These are phyloP conservation scores for Machimus rusticus DNA, from an alignment of 2,888 invertebrate genomes.

Conservation along the genomic window DNA sequence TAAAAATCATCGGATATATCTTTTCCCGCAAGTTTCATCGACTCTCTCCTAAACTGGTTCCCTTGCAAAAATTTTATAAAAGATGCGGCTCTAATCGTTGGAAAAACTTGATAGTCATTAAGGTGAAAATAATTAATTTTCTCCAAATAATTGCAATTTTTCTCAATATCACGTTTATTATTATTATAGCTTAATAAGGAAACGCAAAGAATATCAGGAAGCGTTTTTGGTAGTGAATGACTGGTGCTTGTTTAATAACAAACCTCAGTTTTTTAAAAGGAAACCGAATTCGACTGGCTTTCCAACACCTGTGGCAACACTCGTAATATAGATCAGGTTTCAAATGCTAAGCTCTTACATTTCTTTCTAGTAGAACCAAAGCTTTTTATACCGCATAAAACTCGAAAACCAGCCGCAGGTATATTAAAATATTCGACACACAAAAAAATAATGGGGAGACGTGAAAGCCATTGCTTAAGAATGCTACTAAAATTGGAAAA, in stretches of 20 bases:
- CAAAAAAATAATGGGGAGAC: not conserved
- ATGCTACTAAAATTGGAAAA: not conserved
- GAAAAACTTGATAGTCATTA: not conserved
- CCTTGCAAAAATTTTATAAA: not conserved
- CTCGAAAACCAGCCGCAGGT: not conserved
- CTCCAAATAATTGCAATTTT: not conserved
- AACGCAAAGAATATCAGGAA: not conserved
- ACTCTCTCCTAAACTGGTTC: not conserved
- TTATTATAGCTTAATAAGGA: not conserved
- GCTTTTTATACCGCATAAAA: not conserved
- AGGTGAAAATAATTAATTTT: not conserved
- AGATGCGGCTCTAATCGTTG: not conserved
- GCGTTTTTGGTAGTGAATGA: too few relatives aligned
- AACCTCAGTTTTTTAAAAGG: not conserved
- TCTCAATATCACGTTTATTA: not conserved
- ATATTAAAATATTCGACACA: not conserved
- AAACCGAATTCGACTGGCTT: not conserved
- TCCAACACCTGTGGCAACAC: not conserved
- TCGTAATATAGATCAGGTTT: not conserved
- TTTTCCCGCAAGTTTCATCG: not conserved
- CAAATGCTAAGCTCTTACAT: not conserved
- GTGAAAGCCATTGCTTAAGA: not conserved
- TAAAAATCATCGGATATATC: not conserved
- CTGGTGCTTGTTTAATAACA: not conserved
- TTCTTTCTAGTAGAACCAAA: not conserved